These are phyloP conservation scores for Entelurus aequoreus DNA, from an alignment of 2,113 vertebrate species.

Conservation along the genomic window DNA sequence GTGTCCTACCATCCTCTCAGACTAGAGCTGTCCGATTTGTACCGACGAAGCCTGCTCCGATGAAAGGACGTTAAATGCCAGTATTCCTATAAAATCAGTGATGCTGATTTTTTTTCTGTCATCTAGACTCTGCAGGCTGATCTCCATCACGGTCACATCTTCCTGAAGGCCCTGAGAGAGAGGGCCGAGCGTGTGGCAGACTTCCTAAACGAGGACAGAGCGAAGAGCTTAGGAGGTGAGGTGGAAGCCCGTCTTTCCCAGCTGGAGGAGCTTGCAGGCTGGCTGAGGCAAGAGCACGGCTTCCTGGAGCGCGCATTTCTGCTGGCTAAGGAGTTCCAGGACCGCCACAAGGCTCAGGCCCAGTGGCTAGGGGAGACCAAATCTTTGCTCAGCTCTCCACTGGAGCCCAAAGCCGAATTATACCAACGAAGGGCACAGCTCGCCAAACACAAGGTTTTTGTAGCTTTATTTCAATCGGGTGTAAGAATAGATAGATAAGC, in stretches of 20 bases:
- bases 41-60: too few relatives aligned
- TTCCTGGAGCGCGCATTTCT: constrained; percentile 82
- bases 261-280: constrained; percentile 80
- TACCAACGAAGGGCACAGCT: constrained; percentile 94
- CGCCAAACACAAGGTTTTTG: constrained; percentile 89
- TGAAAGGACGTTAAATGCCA: too few relatives aligned
- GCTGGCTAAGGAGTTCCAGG: constrained; percentile 87
- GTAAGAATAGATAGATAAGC: not conserved
- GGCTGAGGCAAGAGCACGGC: constrained; percentile 80
- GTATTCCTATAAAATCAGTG: too few relatives aligned
- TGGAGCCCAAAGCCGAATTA: constrained; percentile 87
- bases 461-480: not conserved
- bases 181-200: constrained; percentile 78
- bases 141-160: constrained; percentile 84
- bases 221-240: constrained; percentile 76
- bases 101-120: not conserved
- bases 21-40: too few relatives aligned
- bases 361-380: constrained; percentile 84
- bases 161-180: constrained; percentile 87
- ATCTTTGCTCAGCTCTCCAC: constrained; percentile 70
- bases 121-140: constrained; percentile 74
- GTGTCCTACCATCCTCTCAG: too few relatives aligned
- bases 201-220: constrained; percentile 78
- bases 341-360: constrained; percentile 82
- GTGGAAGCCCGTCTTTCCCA: constrained; percentile 74